Percentiles rank a stretch among this genome's conserved stretches.
Conservation (phyloP, 2,113 vertebrate genomes). For the Nannobrachium achirus region DNA sequence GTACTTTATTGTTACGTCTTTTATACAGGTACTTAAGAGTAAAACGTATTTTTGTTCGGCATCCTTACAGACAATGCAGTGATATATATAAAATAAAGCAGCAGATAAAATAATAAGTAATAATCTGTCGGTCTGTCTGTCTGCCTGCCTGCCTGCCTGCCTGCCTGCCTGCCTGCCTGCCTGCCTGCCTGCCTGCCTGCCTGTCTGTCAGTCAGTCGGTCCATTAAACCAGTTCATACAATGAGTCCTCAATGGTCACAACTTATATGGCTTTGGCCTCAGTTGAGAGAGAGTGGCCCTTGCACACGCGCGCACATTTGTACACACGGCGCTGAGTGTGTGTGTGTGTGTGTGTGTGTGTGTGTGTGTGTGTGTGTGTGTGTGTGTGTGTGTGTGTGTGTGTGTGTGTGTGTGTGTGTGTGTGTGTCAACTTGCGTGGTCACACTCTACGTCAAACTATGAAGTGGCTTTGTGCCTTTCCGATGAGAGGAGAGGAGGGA, state of each 20-base stretch:
- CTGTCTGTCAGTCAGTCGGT: too few species aligned
- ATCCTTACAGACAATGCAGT: too few species aligned
- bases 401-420: not conserved
- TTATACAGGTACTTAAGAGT: too few species aligned
- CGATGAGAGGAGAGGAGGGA: constrained; percentile 2
- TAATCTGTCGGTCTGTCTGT: too few species aligned
- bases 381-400: not conserved
- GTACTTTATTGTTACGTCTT: too few species aligned
- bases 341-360: not conserved
- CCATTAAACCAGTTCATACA: too few species aligned
- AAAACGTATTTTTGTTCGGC: too few species aligned
- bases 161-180: too few species aligned
- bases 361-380: constrained; percentile 9
- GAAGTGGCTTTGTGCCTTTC: constrained; percentile 57
- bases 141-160: too few species aligned
- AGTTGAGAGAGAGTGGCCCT: not conserved
- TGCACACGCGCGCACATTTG: not conserved
- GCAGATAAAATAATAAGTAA: too few species aligned
- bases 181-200: too few species aligned
- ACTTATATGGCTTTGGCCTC: not conserved
- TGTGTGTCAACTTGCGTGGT: constrained; percentile 65
- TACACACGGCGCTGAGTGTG: not conserved
- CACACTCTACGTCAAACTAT: constrained; percentile 67
- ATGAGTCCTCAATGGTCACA: not conserved
- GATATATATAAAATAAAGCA: too few species aligned